Percentiles rank a stretch among this genome's conserved stretches.
Evolutionary conservation across 2,113 vertebrate species (phyloP).

Genomic region (Dipodomys merriami): DNA sequence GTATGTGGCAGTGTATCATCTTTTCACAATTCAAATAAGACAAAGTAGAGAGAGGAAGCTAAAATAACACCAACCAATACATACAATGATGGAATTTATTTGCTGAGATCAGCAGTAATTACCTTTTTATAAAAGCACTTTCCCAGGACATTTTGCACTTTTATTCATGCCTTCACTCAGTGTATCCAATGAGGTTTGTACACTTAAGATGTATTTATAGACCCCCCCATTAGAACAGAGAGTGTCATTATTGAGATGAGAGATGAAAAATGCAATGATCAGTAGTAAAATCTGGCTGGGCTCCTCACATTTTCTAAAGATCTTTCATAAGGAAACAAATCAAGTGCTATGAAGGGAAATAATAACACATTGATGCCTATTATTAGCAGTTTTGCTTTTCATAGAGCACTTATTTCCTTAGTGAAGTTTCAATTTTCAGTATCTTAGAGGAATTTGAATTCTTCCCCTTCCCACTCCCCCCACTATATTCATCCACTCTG

Average conservation of each 20-base stretch:
- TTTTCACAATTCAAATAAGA: not conserved
- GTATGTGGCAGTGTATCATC: not conserved
- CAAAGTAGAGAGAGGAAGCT: not conserved
- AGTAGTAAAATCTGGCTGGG: not conserved
- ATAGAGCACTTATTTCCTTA: not conserved
- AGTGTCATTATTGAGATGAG: not conserved
- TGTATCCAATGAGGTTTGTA: not conserved
- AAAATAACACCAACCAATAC: not conserved
- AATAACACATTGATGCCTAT: not conserved
- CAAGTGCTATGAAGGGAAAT: not conserved
- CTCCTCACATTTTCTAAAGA: not conserved
- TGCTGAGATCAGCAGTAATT: not conserved
- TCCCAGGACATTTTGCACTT: not conserved
- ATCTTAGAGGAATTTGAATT: constrained; percentile 27
- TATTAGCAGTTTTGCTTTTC: not conserved
- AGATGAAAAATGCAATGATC: not conserved
- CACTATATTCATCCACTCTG: rapidly evolving
- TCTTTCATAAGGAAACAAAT: not conserved
- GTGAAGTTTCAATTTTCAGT: not conserved
- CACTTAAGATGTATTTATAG: not conserved
- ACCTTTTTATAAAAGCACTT: not conserved
- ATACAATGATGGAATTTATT: not conserved
- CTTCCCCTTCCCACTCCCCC: too few species aligned
- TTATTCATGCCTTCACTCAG: not conserved
- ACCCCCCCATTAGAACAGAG: not conserved